phyloP scores from a whole-genome alignment of 1,140 invertebrate species.

The Mycetomoellerius zeteki region DNA sequence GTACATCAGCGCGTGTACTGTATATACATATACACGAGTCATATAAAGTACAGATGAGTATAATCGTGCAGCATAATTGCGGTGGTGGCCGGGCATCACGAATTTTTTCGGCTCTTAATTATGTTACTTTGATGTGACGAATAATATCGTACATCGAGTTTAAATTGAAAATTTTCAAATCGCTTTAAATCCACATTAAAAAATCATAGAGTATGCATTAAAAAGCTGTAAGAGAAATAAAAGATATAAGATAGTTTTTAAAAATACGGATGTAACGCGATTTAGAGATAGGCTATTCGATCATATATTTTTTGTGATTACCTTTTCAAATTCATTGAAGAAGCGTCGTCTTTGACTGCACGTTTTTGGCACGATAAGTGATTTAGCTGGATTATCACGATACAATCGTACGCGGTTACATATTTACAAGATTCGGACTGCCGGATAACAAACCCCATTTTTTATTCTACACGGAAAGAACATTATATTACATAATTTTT shows the following conservation, averaged over 20 bases:
- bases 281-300: constrained; percentile 16
- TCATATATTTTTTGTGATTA: constrained; percentile 11
- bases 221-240: neutral
- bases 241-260: neutral
- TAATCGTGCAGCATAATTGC: constrained; percentile 32
- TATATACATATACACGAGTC: constrained; percentile 7
- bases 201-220: neutral
- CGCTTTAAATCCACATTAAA: neutral
- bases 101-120: neutral
- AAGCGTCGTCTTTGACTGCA: constrained; percentile 20
- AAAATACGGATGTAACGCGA: neutral
- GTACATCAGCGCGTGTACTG: constrained; percentile 8
- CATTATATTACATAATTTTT: constrained; percentile 43
- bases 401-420: constrained; percentile 5
- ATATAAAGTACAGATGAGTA: constrained; percentile 24
- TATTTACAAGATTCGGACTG: constrained; percentile 42
- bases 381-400: constrained; percentile 44
- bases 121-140: neutral
- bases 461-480: constrained; percentile 49
- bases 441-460: neutral
- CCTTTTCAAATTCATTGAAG: neutral
- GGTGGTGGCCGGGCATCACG: neutral
- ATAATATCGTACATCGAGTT: constrained; percentile 2
- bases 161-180: neutral
- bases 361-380: constrained; percentile 55